phyloP scores from a whole-genome alignment of 1,140 invertebrate species.

The Cylas formicarius region DNA sequence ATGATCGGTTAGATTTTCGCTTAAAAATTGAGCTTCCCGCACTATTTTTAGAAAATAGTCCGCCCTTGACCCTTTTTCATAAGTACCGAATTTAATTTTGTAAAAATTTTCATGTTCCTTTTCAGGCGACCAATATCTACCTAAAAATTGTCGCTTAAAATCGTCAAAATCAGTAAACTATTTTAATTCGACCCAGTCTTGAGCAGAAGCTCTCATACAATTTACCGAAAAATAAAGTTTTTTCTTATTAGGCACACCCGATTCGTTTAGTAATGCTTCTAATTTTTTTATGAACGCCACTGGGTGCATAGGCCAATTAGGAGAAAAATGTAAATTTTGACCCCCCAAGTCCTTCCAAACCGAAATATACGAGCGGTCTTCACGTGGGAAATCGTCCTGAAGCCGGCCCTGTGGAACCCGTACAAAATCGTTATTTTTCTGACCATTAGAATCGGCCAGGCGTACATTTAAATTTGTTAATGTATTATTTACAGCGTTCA shows the following conservation, averaged over 20 bases:
- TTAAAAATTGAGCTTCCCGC: conserved; percentile 4
- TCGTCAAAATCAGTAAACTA: conserved; percentile 1
- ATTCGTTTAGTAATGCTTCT: background rate
- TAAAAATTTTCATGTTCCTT: conserved; percentile 5
- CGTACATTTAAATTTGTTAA: too few species aligned
- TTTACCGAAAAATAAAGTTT: conserved; percentile 1
- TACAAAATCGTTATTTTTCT: too few species aligned
- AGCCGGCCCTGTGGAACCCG: too few species aligned
- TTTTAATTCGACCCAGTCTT: conserved; percentile 5
- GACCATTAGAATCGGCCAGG: too few species aligned
- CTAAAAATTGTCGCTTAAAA: conserved; percentile 9
- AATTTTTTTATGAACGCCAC: conserved; percentile 6
- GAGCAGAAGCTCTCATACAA: conserved; percentile 3
- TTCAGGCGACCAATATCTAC: conserved; percentile 1
- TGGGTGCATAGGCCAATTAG: background rate
- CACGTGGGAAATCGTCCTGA: too few species aligned
- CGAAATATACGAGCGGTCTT: too few species aligned
- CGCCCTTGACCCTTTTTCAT: conserved; percentile 5
- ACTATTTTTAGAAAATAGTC: conserved; percentile 9
- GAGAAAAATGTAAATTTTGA: background rate
- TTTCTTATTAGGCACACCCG: conserved; percentile 9
- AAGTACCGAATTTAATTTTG: conserved; percentile 6
- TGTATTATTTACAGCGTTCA: too few species aligned
- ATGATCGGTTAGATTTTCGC: conserved; percentile 11
- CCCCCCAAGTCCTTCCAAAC: conserved; percentile 8